Percentiles rank a stretch among this genome's conserved stretches.
phyloP scores from a whole-genome alignment of 2,797 vertebrate genomes.

The Haliaeetus vocifer region DNA sequence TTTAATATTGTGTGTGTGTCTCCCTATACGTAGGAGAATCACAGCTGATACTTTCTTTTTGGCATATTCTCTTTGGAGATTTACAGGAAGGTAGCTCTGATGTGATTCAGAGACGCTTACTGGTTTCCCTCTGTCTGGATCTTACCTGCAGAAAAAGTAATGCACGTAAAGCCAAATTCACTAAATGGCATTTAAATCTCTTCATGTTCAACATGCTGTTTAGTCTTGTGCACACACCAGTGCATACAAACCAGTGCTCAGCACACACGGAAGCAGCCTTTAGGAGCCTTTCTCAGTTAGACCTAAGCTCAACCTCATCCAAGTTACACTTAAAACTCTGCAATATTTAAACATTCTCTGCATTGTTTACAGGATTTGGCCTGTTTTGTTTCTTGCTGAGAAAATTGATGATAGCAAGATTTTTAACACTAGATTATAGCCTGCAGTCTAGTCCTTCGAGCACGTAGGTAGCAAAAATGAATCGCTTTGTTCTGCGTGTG shows the following conservation, averaged over 20 bases:
- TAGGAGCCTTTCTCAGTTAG: background rate
- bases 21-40: background rate
- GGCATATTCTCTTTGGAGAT: background rate
- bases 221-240: background rate
- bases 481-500: background rate
- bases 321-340: background rate
- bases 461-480: background rate
- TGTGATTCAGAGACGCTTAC: background rate
- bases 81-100: background rate
- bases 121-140: background rate
- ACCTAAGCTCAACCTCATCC: background rate
- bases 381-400: background rate
- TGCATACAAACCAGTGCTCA: background rate
- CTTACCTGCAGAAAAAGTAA: background rate
- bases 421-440: background rate
- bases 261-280: background rate
- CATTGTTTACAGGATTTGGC: background rate
- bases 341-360: background rate
- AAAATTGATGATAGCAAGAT: background rate
- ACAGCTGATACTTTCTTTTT: background rate
- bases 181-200: background rate
- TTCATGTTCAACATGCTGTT: background rate
- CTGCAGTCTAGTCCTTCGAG: background rate
- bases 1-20: background rate
- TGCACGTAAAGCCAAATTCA: accelerated